Base-by-base conservation (phyloP, 2,113 vertebrate genomes). In the Caloenas nicobarica region DNA sequence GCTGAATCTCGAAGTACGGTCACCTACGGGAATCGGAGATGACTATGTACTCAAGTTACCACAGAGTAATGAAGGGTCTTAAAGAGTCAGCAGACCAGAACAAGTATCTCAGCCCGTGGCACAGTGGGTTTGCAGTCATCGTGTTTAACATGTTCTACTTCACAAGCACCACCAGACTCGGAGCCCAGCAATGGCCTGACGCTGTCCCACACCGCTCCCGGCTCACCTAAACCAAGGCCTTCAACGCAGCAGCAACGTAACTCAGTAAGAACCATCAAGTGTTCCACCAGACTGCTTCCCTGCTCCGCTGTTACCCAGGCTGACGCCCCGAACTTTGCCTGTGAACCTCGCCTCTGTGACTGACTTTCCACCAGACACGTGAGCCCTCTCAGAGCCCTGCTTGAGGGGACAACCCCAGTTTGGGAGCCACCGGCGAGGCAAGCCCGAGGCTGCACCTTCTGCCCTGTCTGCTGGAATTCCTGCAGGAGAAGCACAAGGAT, bases 341-440 rank as follows among this genome's bases (percentile, higher is more conserved):
- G 22, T 11, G 33, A 89, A 36, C 40, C 82, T 65, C 81, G 70
- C 56, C 50, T 46, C 73, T 22, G 4, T 17, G 23, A 46, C 15
- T 54, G 23, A 34, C 31, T 64, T 46, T 78, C 23, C 5, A n/a
- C 21, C 24, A 34, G 53, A 29, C 57, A 31, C 0, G 0, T 7
- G 54, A 54, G 8, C 33, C 19, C 36, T 11, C 44, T 36, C 29
- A 10, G 58, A 58, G 31, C 10, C 60, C 71, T 24, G 25, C 28
- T 71, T 1, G 1, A 28, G 28, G 19, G 13, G 29, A 36, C 60
- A 77, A 13, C 8, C 7, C 16, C 15, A 26, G 7, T n/a, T 18
- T 14, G 56, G 74, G 74, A 88, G 22, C 12, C 50, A 26, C 33
- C 2, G 58, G 33, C 5, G 5, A 54, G 38, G 58, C 16, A n/a